phyloP scores from a whole-genome alignment of 1,140 invertebrate genomes.

The Meloidogyne chitwoodi region DNA sequence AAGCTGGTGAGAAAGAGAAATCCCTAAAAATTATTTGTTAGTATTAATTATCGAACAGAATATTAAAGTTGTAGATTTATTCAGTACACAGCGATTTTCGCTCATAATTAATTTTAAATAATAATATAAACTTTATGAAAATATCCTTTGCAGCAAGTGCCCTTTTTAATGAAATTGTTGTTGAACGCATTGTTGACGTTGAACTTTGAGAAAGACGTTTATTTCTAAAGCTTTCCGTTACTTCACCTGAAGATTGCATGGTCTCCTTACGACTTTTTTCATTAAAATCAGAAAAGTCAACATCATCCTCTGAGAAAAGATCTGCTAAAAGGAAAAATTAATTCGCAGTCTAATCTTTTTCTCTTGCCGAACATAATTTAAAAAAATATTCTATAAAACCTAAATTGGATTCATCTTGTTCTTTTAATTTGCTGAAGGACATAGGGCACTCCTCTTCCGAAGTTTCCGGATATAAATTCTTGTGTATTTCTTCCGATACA shows the following conservation, averaged over 20 bases:
- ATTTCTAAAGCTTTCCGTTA: background rate
- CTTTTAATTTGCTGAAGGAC: background rate
- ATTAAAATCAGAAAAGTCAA: constrained; percentile 17
- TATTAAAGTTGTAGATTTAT: background rate
- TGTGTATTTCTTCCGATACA: background rate
- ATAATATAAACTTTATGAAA: constrained; percentile 7
- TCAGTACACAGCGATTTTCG: background rate
- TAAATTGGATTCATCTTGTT: background rate
- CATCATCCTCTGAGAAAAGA: constrained; percentile 32
- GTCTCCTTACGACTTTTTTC: background rate
- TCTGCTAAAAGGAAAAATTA: constrained; percentile 11
- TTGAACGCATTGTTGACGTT: background rate
- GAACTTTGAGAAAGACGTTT: background rate
- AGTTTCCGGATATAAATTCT: background rate
- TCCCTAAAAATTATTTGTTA: constrained; percentile 29
- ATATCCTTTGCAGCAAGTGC: constrained; percentile 19
- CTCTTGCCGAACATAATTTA: no score
- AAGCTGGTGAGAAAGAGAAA: constrained; percentile 44
- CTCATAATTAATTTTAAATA: no score
- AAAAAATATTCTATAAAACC: background rate
- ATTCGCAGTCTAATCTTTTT: background rate
- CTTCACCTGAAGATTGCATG: background rate
- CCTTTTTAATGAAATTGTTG: background rate
- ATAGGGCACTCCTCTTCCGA: background rate
- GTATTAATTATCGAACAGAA: background rate